A percentile compares a stretch with the other conserved stretches of the same genome.
Evolutionary conservation across 1,140 invertebrate species (phyloP).

Genomic region (Ganaspis sp.): DNA sequence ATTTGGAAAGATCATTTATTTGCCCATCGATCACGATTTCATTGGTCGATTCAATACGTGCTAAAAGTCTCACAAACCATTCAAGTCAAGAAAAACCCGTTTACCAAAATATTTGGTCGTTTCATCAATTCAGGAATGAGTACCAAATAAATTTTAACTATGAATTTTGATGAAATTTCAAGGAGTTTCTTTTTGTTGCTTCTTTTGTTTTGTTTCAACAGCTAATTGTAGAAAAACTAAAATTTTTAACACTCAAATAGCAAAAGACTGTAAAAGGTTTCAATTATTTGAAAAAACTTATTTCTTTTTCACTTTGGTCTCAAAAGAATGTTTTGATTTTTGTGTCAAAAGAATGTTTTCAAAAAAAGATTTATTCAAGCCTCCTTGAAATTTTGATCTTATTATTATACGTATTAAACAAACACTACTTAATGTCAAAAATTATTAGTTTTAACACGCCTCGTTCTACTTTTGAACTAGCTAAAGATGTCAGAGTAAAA

Average conservation of each 20-base stretch:
- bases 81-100: constrained; percentile 10
- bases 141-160: background rate
- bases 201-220: no score
- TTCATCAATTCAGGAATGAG: background rate
- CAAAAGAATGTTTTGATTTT: no score
- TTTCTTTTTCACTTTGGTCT: no score
- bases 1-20: no score
- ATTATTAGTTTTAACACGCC: background rate
- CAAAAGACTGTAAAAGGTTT: no score
- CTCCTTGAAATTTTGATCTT: background rate
- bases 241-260: no score
- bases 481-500: constrained; percentile 12
- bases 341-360: no score
- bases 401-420: background rate
- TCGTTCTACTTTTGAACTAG: background rate
- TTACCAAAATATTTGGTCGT: constrained; percentile 24
- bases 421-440: background rate
- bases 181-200: background rate
- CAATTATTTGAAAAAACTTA: no score
- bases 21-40: background rate
- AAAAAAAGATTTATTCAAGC: background rate
- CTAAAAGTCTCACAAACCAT: constrained; percentile 15
- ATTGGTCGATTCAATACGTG: constrained; percentile 21
- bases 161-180: background rate
- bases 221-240: no score